Evolutionary conservation across 2,113 vertebrate species (phyloP).

Genomic region (Amia ocellicauda): DNA sequence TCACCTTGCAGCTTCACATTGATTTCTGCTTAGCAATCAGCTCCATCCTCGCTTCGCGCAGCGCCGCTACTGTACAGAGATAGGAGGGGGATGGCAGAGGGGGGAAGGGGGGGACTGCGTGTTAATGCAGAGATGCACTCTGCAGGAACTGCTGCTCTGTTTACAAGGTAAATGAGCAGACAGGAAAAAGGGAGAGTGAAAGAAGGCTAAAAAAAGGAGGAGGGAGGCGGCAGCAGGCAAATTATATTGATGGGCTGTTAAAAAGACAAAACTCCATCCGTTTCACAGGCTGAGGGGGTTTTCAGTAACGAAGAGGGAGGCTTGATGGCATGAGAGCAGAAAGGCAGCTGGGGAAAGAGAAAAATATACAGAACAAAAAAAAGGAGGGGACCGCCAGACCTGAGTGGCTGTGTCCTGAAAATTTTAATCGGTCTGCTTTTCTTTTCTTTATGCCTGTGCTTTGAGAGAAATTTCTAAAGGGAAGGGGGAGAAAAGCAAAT

Average conservation of each 20-base stretch:
- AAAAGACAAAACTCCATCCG: too few relatives aligned
- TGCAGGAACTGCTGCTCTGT: slow-evolving; percentile 66
- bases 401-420: too few relatives aligned
- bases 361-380: too few relatives aligned
- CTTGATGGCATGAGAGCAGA: too few relatives aligned
- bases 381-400: too few relatives aligned
- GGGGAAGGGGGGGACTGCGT: slow-evolving; percentile 58
- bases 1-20: slow-evolving; percentile 69
- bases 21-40: slow-evolving; percentile 44
- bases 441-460: too few relatives aligned
- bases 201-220: slow-evolving; percentile 24
- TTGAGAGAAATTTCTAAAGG: neutral
- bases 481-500: neutral
- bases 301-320: too few relatives aligned
- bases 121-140: slow-evolving; percentile 62
- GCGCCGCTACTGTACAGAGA: slow-evolving; percentile 46
- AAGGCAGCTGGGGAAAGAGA: too few relatives aligned
- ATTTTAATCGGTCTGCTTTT: too few relatives aligned
- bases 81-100: slow-evolving; percentile 36
- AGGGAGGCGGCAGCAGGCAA: slow-evolving; percentile 47
- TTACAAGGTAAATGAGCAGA: slow-evolving; percentile 48
- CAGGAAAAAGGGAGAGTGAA: slow-evolving; percentile 16
- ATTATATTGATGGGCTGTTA: slow-evolving; percentile 19
- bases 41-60: slow-evolving; percentile 60
- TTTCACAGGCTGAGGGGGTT: too few relatives aligned